Percentiles rank a stretch among this genome's conserved stretches.
Evolutionary conservation across 2,888 invertebrate genomes (phyloP).

Genomic region (Pseudoips prasinana): DNA sequence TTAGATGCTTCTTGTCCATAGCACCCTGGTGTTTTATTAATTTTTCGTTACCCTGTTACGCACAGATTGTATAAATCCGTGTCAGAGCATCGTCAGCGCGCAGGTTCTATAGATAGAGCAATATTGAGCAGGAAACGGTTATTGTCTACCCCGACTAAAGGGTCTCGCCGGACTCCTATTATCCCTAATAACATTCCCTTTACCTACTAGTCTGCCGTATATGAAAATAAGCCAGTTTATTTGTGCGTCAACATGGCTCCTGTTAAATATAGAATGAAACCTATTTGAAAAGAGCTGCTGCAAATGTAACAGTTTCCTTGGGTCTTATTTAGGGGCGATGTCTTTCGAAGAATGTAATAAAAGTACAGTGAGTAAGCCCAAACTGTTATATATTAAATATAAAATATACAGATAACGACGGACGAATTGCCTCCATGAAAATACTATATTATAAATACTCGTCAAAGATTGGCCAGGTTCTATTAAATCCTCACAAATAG

Average conservation of each 20-base stretch:
- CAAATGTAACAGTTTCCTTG: not conserved
- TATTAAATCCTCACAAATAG: too few species aligned
- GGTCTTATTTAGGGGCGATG: too few species aligned
- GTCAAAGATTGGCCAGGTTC: too few species aligned
- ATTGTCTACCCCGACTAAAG: constrained; percentile 46
- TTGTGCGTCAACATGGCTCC: constrained; percentile 23
- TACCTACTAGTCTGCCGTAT: constrained; percentile 33
- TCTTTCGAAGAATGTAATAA: too few species aligned
- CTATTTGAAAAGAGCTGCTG: constrained; percentile 11
- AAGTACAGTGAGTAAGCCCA: too few species aligned
- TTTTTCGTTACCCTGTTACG: too few species aligned
- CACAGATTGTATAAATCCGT: constrained; percentile 36
- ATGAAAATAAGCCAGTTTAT: constrained; percentile 36
- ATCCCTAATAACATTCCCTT: constrained; percentile 51
- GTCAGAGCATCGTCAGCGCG: constrained; percentile 17
- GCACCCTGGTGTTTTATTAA: too few species aligned
- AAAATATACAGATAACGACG: too few species aligned
- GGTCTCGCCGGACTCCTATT: constrained; percentile 47
- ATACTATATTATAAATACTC: too few species aligned
- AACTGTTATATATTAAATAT: too few species aligned
- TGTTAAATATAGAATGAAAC: constrained; percentile 24
- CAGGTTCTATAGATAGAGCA: constrained; percentile 37
- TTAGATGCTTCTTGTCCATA: too few species aligned
- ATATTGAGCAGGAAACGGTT: constrained; percentile 52
- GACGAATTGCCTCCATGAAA: too few species aligned